Base-by-base conservation (phyloP, 2,888 invertebrate species). In the Amphipyra berbera region DNA sequence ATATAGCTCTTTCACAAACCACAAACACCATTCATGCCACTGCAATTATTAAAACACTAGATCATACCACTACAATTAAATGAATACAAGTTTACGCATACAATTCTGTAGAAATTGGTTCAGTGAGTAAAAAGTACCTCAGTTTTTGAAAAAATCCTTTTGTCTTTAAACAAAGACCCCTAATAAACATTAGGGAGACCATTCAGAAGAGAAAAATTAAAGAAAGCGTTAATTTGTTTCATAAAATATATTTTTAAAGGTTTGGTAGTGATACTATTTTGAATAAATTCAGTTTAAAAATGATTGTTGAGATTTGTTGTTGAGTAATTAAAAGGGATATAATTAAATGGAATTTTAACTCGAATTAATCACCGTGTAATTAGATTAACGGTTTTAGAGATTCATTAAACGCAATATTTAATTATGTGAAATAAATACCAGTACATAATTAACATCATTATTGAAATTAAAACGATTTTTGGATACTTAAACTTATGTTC, bases 111-210 rank as follows among this genome's bases (percentile, higher is more conserved):
- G 37, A 10, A 10, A 37, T 8, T 37, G 9, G 9, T 55, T 46
- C 57, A 13, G 33, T 48, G 47, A 53, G 64, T 58, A 71, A 82
- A 81, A 81, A 71, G 49, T 54, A 66, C 47, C 63, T 45, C 57
- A 46, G 48, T 62, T 56, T 77, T 68, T 61, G 60, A 67, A 58
- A 60, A 70, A 70, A 66, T 50, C 52, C 73, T 76, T 82, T 82
- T 81, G 64, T 75, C 27, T 69, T 65, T 49, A 68, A 67, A 83
- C 78, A 82, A 81, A 74, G 74, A 61, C 59, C 49, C 68, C 68
- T 79, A 72, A 83, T 75, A 83, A 83, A 78, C 75, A 79, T 79
- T 80, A 82, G 78, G 68, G 71, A 79, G 68, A 67, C 56, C 38
- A 68, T 79, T 79, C 69, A 76, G n/a, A 45, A 45, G 45, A 21